Percentiles rank a stretch among this genome's conserved stretches.
These are phyloP conservation scores for Serilophus lunatus DNA, from an alignment of 2,113 vertebrate genomes.

Conservation along the genomic window DNA sequence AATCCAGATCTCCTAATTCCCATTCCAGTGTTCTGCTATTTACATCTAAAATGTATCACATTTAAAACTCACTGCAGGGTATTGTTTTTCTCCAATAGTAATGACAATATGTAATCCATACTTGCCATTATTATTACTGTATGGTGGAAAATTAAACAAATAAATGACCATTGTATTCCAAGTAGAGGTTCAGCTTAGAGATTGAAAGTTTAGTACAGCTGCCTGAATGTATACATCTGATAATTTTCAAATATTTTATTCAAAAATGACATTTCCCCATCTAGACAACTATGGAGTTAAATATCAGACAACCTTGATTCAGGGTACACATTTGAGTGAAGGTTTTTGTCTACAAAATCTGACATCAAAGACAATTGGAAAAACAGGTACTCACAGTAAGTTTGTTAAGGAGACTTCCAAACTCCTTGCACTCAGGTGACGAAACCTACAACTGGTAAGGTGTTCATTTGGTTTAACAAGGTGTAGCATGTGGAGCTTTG, in stretches of 20 bases:
- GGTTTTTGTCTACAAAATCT: background rate
- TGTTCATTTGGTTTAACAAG: background rate
- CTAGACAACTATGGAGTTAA: background rate
- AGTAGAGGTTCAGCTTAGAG: background rate
- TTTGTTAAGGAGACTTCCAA: background rate
- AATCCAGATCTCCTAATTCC: background rate
- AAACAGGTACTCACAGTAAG: background rate
- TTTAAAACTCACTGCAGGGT: background rate
- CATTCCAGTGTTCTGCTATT: background rate
- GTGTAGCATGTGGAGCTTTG: accelerated
- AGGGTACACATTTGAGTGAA: background rate
- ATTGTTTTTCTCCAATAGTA: background rate
- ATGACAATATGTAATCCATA: background rate
- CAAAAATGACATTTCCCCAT: background rate
- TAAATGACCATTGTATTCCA: background rate
- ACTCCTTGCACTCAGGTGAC: background rate
- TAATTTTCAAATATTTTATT: background rate
- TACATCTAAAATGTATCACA: background rate
- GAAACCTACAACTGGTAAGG: background rate
- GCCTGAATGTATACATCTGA: background rate
- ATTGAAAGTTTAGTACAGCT: background rate
- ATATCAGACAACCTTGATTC: background rate
- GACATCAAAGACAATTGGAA: background rate
- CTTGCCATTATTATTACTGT: background rate
- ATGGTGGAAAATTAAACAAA: background rate